Percentiles rank a stretch among this genome's conserved stretches.
phyloP scores from a whole-genome alignment of 2,797 vertebrate genomes.

The Perodicticus potto region DNA sequence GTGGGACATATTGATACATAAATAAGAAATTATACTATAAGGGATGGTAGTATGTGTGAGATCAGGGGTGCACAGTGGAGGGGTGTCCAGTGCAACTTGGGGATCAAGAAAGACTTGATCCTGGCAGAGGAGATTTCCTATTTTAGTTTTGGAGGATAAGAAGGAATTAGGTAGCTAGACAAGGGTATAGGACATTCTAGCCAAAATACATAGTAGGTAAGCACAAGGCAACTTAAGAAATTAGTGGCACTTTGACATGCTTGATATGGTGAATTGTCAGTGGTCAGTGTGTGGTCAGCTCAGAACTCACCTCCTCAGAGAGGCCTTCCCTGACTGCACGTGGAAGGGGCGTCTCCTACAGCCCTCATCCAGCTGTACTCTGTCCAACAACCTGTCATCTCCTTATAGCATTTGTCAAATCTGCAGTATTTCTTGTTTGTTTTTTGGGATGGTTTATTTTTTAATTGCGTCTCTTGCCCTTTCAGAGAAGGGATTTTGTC shows the following conservation, averaged over 20 bases:
- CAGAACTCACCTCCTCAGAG: not conserved
- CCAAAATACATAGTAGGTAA: not conserved
- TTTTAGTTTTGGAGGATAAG: not conserved
- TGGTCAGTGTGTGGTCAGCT: not conserved
- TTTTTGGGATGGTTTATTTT: not conserved
- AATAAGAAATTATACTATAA: not conserved
- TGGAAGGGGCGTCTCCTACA: no score
- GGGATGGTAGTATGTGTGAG: not conserved
- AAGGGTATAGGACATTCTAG: not conserved
- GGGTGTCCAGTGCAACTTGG: not conserved
- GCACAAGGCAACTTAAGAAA: not conserved
- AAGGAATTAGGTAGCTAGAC: not conserved
- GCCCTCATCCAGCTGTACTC: not conserved
- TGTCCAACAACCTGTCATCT: not conserved
- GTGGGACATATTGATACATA: not conserved
- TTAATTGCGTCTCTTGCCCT: not conserved
- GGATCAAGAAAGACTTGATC: slow-evolving; percentile 1
- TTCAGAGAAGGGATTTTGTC: not conserved
- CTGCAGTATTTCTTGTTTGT: not conserved
- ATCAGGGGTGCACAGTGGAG: not conserved
- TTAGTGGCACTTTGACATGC: not conserved
- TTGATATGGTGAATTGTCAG: not conserved
- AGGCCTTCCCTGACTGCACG: not conserved
- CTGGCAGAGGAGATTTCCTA: not conserved
- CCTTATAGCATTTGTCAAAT: not conserved